Base-by-base conservation (phyloP, 1,140 invertebrate genomes). In the Drosophila parvula region DNA sequence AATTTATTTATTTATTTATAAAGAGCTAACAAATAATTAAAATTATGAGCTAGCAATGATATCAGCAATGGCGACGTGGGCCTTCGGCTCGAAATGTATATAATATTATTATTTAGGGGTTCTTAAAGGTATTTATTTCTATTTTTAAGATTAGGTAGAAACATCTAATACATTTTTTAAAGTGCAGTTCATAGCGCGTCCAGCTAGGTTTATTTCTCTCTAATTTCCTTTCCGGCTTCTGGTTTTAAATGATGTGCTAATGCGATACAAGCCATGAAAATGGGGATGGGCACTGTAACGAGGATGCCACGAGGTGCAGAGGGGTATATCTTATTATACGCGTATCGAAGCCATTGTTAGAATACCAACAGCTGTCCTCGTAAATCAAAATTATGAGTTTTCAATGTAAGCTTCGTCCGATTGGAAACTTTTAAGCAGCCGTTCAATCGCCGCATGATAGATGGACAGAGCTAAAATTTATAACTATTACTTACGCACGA, bases 401-500 rank as follows among this genome's bases (percentile, higher is more conserved):
- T 73, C 77, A 89, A 89, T 88, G 80, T 79, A 81, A 67, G 61
- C 68, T 58, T 36, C 50, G 75, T 0, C 68, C 43, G 53, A 81
- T 74, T 67, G 50, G 65, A 55, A 63, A 71, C 67, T 78, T 71
- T 78, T 73, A 55, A 56, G n/a, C 68, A 48, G 65, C 43, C 67
- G 18, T 32, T 70, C 63, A 67, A 68, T 70, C 57, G 63, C 58
- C 28, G 8, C 41, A 32, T 58, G 50, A 79, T 56, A 58, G 61
- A 62, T 53, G 53, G 38, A 47, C 50, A 71, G 65, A n/a, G 74
- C 47, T 68, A 28, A 80, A 70, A 88, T 89, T 75, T 89, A 89
- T 89, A 88, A 84, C 77, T 88, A 83, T 89, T 89, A 78, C 58
- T 89, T 76, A 84, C 84, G 64, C 78, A 79, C 84, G 84, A 89